Base-by-base conservation (phyloP, 2,113 vertebrate species). In the Lasiurus cinereus region DNA sequence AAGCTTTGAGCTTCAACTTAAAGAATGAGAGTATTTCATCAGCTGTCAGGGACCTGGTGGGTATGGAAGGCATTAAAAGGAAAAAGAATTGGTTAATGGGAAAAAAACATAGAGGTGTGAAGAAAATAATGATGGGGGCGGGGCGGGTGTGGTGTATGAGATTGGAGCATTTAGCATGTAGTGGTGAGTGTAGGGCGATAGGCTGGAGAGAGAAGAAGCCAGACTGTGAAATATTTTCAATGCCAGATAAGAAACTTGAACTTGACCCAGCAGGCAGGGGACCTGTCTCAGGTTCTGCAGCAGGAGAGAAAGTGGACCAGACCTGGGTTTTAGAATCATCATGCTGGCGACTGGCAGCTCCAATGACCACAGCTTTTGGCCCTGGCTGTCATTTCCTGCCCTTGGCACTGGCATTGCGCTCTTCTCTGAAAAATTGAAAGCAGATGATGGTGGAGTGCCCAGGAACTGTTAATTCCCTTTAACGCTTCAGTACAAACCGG, bases 391-490 rank as follows among this genome's bases (percentile, higher is more conserved):
- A 2, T 72, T 89, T 87, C 54, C 74, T 83, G 59, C 39, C 83
- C 6, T 66, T 43, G 66, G 59, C 52, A 52, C 70, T 43, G 66
- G 59, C 33, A 67, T 70, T 93, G 85, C 83, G 43, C 64, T 12
- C 0, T 69, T 62, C 70, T 62, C 54, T 59, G 36, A 66, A 90
- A 86, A 90, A 90, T 70, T 88, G 39, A 66, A 59, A 95, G 94
- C 64, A 91, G 89, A 93, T 14, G 66, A 72, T 77, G 59, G 59
- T 91, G 62, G 62, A 91, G 69, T 79, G 85, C 86, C 77, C 33
- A 54, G 52, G 70, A 93, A 96, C 70, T 62, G 69, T 69, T 72
- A 15, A 77, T 90, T 96, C 59, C 59, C 31, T 88, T 76, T 54
- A 91, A 83, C 0, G 5, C 86, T 85, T 84, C 86, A 86, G 79